Conservation (phyloP, 2,888 invertebrate species). For the Octonoba sinensis region DNA sequence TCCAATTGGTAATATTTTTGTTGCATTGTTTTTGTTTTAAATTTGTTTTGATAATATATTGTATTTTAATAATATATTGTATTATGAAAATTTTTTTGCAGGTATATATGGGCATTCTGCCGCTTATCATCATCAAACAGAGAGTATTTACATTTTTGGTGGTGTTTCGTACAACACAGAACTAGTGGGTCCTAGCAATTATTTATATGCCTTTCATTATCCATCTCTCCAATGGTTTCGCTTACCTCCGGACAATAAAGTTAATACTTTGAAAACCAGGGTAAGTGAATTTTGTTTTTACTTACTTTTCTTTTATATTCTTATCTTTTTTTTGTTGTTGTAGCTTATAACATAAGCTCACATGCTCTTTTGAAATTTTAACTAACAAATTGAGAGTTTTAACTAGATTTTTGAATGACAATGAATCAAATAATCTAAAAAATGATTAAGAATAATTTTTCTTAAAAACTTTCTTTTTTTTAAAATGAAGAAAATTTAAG, state of each 20-base stretch:
- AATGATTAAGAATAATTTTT: neutral
- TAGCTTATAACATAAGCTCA: too few species aligned
- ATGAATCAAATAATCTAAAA: neutral
- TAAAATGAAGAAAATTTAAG: neutral
- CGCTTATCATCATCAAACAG: constrained; percentile 84
- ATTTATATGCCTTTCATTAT: constrained; percentile 83
- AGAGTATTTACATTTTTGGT: constrained; percentile 90
- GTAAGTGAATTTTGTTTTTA: constrained; percentile 14
- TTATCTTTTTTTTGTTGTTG: neutral
- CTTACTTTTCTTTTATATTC: neutral
- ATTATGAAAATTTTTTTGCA: constrained; percentile 65
- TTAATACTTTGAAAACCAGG: constrained; percentile 73
- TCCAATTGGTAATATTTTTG: constrained; percentile 77
- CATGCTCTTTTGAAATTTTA: too few species aligned
- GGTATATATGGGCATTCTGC: constrained; percentile 89
- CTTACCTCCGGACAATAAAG: constrained; percentile 79
- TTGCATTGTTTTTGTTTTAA: neutral
- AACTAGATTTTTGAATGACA: too few species aligned
- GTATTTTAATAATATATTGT: neutral
- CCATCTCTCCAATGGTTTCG: constrained; percentile 85
- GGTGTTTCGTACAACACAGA: constrained; percentile 83
- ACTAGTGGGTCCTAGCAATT: constrained; percentile 80
- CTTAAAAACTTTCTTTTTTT: too few species aligned
- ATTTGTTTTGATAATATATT: neutral
- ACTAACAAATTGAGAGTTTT: too few species aligned